phyloP scores from a whole-genome alignment of 1,140 invertebrate species.

The Physella acuta region DNA sequence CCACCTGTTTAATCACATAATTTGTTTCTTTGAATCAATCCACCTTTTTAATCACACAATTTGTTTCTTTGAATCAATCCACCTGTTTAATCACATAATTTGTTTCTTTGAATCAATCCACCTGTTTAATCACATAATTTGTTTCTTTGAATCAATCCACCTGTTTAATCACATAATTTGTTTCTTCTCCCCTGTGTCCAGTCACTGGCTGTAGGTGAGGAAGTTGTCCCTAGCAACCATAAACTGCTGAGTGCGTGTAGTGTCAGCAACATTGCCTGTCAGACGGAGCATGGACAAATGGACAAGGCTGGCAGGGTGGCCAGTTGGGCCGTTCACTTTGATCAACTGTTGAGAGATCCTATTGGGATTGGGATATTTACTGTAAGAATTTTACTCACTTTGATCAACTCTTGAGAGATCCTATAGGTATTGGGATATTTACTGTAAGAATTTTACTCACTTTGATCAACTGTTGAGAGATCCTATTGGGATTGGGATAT shows the following conservation, averaged over 20 bases:
- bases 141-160: no score
- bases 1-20: no score
- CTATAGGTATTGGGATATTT: no score
- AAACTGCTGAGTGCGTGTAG: slow-evolving; percentile 44
- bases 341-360: slow-evolving; percentile 84
- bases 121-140: no score
- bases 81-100: no score
- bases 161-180: no score
- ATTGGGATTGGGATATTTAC: slow-evolving; percentile 86
- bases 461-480: slow-evolving; percentile 89
- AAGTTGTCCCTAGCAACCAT: slow-evolving; percentile 5
- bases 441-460: slow-evolving; percentile 69
- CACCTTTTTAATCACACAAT: no score
- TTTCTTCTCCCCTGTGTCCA: slow-evolving; percentile 35
- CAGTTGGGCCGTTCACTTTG: slow-evolving; percentile 83
- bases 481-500: slow-evolving; percentile 80
- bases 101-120: no score
- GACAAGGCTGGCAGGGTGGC: slow-evolving; percentile 47
- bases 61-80: no score
- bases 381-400: slow-evolving; percentile 63
- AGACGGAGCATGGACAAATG: slow-evolving; percentile 28
- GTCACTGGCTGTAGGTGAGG: slow-evolving; percentile 46
- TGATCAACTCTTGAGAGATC: no score
- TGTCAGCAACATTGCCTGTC: slow-evolving; percentile 45
- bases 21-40: no score